phyloP scores from a whole-genome alignment of 2,113 vertebrate genomes.

The Macrotis lagotis region DNA sequence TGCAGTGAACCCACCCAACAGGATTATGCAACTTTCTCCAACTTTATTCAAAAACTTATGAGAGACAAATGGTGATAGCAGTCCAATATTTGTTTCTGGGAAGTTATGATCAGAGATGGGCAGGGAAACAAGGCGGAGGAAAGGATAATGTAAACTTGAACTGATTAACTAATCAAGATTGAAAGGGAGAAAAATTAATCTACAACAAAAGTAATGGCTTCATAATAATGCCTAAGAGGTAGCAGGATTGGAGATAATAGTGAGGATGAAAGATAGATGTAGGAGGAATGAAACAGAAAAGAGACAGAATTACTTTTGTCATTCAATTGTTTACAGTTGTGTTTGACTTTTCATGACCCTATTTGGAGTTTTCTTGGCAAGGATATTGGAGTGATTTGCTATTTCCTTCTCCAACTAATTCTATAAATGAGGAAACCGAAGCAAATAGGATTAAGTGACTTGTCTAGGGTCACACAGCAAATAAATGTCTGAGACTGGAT shows the following conservation, averaged over 20 bases:
- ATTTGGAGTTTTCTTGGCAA: not conserved
- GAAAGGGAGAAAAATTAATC: not conserved
- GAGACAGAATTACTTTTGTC: not conserved
- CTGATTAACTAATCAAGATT: not conserved
- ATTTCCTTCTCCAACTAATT: not conserved
- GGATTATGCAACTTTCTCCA: not conserved
- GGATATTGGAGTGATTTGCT: not conserved
- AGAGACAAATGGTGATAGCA: not conserved
- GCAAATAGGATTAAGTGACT: not conserved
- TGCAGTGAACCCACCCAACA: not conserved
- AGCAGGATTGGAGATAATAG: not conserved
- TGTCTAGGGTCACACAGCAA: not conserved
- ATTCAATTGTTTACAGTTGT: not conserved
- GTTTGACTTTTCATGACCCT: not conserved
- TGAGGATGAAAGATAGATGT: not conserved
- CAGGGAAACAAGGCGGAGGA: too few relatives aligned
- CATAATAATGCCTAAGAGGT: not conserved
- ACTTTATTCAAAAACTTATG: not conserved
- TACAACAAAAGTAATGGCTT: not conserved
- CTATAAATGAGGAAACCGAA: not conserved
- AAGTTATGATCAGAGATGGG: not conserved
- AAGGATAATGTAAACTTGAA: not conserved
- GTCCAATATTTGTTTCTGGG: not conserved
- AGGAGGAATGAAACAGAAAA: not conserved
- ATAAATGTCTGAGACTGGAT: not conserved